Evolutionary conservation across 2,888 invertebrate species (phyloP).

Genomic region (Dascillus cervinus): DNA sequence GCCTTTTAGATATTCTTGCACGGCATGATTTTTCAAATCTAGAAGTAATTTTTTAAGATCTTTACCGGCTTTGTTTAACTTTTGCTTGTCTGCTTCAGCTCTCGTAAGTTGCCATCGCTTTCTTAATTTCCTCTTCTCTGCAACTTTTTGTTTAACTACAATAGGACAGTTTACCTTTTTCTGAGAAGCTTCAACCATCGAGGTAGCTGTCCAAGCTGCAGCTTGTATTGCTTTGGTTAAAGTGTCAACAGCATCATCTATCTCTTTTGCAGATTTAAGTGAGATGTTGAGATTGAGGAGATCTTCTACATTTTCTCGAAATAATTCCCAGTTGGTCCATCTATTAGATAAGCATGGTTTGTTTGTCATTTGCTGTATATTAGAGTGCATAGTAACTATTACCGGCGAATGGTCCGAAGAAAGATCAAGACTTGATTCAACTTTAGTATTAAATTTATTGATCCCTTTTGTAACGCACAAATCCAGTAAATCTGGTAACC

Average conservation of each 20-base stretch:
- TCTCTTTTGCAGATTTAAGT: conserved; percentile 4
- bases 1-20: conserved; percentile 6
- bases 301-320: conserved; percentile 1
- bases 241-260: conserved; percentile 1
- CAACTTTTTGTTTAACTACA: conserved; percentile 2
- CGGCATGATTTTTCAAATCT: conserved; percentile 7
- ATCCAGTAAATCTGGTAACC: not conserved
- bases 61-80: conserved; percentile 4
- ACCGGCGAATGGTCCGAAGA: conserved; percentile 5
- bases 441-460: conserved; percentile 1
- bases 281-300: conserved; percentile 1
- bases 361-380: conserved; percentile 5
- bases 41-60: conserved; percentile 9
- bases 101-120: conserved; percentile 6
- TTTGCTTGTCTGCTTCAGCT: conserved; percentile 6
- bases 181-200: not conserved
- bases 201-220: conserved; percentile 1
- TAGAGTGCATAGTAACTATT: not conserved
- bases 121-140: conserved; percentile 2
- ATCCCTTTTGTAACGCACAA: not conserved
- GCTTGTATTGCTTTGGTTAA: not conserved
- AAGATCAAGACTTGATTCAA: conserved; percentile 1
- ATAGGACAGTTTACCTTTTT: conserved; percentile 1
- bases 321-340: conserved; percentile 4
- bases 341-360: conserved; percentile 1